Evolutionary conservation across 2,797 vertebrate genomes (phyloP).

Genomic region (Dallia pectoralis): DNA sequence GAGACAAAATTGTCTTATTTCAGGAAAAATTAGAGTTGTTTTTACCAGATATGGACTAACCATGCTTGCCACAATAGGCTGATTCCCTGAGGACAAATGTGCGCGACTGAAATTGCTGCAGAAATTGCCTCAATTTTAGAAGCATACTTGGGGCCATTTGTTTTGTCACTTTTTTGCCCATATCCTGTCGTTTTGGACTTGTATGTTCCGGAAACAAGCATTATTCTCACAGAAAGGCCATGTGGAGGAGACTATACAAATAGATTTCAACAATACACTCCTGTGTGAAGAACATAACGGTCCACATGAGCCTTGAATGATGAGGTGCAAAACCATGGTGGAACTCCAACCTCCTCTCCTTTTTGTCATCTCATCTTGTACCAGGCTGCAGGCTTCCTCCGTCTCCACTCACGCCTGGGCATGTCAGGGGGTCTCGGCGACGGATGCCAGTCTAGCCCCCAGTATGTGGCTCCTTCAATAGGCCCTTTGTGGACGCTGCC

Average conservation of each 20-base stretch:
- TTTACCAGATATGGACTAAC: too few relatives aligned
- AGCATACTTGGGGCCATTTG: background rate
- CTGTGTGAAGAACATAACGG: conserved; percentile 48
- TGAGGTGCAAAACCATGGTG: conserved; percentile 57
- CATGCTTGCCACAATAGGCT: too few relatives aligned
- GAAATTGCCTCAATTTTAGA: too few relatives aligned
- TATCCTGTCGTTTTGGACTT: too few relatives aligned
- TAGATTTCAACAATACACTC: conserved; percentile 40
- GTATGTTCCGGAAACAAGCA: background rate
- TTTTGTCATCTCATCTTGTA: conserved; percentile 67
- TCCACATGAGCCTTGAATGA: conserved; percentile 43
- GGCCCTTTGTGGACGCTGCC: conserved; percentile 68
- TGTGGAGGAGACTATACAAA: conserved; percentile 22
- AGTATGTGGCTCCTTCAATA: conserved; percentile 68
- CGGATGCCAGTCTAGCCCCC: conserved; percentile 71
- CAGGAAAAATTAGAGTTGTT: too few relatives aligned
- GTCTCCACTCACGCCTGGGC: conserved; percentile 37
- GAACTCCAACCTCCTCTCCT: conserved; percentile 65
- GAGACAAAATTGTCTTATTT: too few relatives aligned
- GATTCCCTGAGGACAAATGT: too few relatives aligned
- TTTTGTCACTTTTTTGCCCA: background rate
- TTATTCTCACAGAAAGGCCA: conserved; percentile 10
- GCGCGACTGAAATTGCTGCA: too few relatives aligned
- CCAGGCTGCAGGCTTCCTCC: conserved; percentile 68
- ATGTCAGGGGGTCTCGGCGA: conserved; percentile 61